Base-by-base conservation (phyloP, 2,888 invertebrate species). In the Orgyia antiqua region DNA sequence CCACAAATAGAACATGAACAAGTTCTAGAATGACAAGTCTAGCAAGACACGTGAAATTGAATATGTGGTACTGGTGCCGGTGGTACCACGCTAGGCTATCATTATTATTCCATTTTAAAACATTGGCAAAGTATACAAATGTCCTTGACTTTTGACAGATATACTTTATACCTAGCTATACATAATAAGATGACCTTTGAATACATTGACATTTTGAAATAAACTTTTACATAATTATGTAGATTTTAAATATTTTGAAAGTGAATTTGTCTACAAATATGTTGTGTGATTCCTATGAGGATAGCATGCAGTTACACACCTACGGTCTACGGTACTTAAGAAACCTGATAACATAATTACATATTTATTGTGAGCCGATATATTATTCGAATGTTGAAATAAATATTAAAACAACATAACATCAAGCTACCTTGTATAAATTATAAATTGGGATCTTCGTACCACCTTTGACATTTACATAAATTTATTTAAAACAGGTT, bases 391-490 rank as follows among this genome's bases (percentile, higher is more conserved):
- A 29, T 10, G 27, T n/a, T 21, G n/a, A 20, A 23, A 27, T 36
- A 48, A 42, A 32, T 37, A 30, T 31, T 27, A 31, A 29, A 10
- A 10, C 29, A 27, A 36, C 25, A 20, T 21, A 29, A 39, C 29
- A 32, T 38, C 29, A 29, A 31, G 12, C 24, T 27, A 13, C 36
- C 42, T 45, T 33, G 24, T 41, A 47, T 52, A 43, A 20, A 36
- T 33, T 33, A 38, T 39, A 45, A 31, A 39, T 39, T 30, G 45
- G 57, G 47, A 60, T 67, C 64, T 57, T 75, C 67, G 65, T 65
- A 67, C 48, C 62, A 68, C 63, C 65, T 72, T 65, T 71, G 74
- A 70, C 78, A 76, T 76, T 79, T 77, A 75, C 77, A 73, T 75
- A 74, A 71, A 71, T 70, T 67, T 51, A 45, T 45, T 50, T 50